Percentiles rank a stretch among this genome's conserved stretches.
Evolutionary conservation across 2,113 vertebrate species (phyloP).

Genomic region (Crotalus viridis): DNA sequence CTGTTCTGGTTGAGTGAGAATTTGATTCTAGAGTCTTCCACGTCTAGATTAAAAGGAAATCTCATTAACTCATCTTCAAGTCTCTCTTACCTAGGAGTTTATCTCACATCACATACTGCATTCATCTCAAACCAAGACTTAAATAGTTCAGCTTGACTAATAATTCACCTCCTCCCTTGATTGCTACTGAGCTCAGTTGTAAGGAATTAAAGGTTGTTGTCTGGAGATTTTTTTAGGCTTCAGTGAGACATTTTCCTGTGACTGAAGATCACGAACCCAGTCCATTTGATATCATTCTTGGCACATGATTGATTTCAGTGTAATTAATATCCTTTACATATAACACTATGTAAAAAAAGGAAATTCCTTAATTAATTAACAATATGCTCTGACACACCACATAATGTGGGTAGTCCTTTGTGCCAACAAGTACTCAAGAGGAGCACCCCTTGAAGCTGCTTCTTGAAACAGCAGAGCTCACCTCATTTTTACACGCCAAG

Average conservation of each 20-base stretch:
- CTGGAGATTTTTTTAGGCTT: background rate
- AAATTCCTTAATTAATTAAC: background rate
- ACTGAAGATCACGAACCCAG: background rate
- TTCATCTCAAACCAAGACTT: background rate
- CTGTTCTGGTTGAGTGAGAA: background rate
- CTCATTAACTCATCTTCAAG: background rate
- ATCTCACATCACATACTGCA: background rate
- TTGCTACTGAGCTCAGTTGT: background rate
- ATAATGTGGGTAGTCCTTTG: background rate
- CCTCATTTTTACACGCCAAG: background rate
- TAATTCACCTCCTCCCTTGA: background rate
- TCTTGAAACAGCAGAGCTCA: background rate
- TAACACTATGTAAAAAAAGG: background rate
- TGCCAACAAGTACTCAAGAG: background rate
- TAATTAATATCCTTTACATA: background rate
- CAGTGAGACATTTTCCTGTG: background rate
- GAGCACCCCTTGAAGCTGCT: background rate
- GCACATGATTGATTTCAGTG: background rate
- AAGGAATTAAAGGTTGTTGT: constrained; percentile 8
- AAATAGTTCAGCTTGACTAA: background rate
- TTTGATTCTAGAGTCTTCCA: background rate
- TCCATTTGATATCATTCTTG: background rate
- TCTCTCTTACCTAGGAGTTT: background rate
- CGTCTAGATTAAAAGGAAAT: background rate
- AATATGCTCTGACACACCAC: background rate